Base-by-base conservation (phyloP, 2,888 invertebrate species). In the Catotricha subobsoleta region DNA sequence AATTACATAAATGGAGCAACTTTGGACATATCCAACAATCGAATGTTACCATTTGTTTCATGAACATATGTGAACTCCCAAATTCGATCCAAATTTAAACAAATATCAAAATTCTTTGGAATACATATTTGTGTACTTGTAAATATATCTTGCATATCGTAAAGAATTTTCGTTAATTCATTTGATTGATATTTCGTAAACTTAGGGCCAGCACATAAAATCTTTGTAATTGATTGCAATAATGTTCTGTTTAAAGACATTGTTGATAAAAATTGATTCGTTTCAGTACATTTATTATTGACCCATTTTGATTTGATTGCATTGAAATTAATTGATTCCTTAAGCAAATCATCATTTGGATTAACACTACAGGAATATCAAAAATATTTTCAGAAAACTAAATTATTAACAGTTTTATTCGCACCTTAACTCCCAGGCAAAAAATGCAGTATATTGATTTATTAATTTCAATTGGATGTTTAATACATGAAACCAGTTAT, bases 171-270 rank as follows among this genome's bases (percentile, higher is more conserved):
- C 6, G 65, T 64, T 12, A 68, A 49, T 46, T 64, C 51, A 75
- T 67, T 65, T 8, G 68, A 65, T 53, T 74, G 69, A 37, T 65
- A 53, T 34, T 62, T 58, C 3, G 66, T 67, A 51, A 66, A 76
- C 41, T 62, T 67, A 0, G 76, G 72, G 31, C 76, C 77, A 48
- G 73, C 62, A 50, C 79, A 80, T 31, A 78, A 49, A 10, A 77
- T 56, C 57, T 68, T 67, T 2, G 30, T 20, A 16, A 21, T 31
- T 13, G 23, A 3, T 25, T 42, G 18, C 16, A 36, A 29, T 29
- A 23, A 12, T 42, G 30, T 13, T 46, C 34, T 12, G 41, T 28
- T 33, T 36, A 29, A 34, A 20, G 31, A 9, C 20, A 16, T 18
- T 28, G 35, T 20, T 36, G 29, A 30, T 34, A 15, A 18, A 36